These are phyloP conservation scores for Octodonta nipae DNA, from an alignment of 2,888 invertebrate species.

Conservation along the genomic window DNA sequence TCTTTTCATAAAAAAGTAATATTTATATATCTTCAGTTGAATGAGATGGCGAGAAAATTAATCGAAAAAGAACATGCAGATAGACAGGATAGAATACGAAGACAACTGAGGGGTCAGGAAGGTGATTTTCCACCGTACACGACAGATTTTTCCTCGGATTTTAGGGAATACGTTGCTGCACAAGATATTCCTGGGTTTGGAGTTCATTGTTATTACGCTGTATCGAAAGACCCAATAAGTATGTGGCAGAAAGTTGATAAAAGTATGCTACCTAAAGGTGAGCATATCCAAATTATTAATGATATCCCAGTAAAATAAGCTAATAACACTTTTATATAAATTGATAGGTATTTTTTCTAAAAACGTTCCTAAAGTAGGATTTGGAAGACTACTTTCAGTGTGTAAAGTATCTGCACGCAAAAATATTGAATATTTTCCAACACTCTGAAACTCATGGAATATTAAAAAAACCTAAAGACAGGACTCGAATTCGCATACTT, in stretches of 20 bases:
- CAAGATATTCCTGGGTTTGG: conserved; percentile 40
- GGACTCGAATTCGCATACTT: too few species aligned
- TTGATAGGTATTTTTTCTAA: too few species aligned
- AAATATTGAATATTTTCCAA: too few species aligned
- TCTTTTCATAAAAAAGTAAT: too few species aligned
- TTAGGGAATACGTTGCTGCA: conserved; percentile 35
- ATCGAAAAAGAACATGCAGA: conserved; percentile 24
- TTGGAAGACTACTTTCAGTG: too few species aligned
- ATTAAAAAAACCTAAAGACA: too few species aligned
- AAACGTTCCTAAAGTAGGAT: too few species aligned
- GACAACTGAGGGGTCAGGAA: conserved; percentile 19
- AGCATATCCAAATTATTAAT: background rate
- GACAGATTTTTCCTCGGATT: conserved; percentile 33
- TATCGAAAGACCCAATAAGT: conserved; percentile 35
- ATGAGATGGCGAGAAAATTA: conserved; percentile 29
- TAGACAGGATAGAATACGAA: conserved; percentile 14
- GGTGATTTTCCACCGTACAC: conserved; percentile 28
- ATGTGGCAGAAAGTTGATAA: conserved; percentile 32
- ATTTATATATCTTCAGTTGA: too few species aligned
- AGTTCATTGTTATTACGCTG: conserved; percentile 39
- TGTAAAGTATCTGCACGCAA: too few species aligned
- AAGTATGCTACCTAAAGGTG: conserved; percentile 28
- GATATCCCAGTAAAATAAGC: too few species aligned
- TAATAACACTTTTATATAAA: too few species aligned
- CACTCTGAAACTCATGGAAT: too few species aligned